Percentiles rank a stretch among this genome's conserved stretches.
phyloP scores from a whole-genome alignment of 2,888 invertebrate genomes.

The Patella pellucida region DNA sequence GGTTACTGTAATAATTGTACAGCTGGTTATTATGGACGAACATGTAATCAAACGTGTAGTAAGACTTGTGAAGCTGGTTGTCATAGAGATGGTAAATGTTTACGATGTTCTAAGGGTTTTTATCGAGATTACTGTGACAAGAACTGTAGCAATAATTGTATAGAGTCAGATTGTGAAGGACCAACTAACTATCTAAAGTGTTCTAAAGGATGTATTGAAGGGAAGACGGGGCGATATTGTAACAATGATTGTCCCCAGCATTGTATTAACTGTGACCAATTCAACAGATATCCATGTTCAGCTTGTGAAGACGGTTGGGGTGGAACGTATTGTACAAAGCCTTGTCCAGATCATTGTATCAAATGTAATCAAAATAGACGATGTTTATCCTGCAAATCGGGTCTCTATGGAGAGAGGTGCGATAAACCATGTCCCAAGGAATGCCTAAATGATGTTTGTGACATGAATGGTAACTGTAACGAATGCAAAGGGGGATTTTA shows the following conservation, averaged over 20 bases:
- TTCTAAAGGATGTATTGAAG: no score
- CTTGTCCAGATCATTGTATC: conserved; percentile 24
- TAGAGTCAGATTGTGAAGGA: conserved; percentile 25
- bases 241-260: conserved; percentile 30
- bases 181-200: no score
- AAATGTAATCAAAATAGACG: conserved; percentile 21
- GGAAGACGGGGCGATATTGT: not conserved
- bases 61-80: not conserved
- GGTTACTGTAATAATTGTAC: no score
- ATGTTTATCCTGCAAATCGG: conserved; percentile 38
- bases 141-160: conserved; percentile 30
- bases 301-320: no score
- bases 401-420: conserved; percentile 39
- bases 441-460: conserved; percentile 4
- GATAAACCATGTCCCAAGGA: conserved; percentile 26
- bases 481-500: not conserved
- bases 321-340: no score
- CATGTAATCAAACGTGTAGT: no score
- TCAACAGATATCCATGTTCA: no score
- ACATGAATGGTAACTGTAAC: conserved; percentile 28
- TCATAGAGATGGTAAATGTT: conserved; percentile 17
- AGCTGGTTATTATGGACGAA: no score
- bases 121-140: conserved; percentile 23
- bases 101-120: conserved; percentile 31
- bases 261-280: conserved; percentile 5